Conservation (phyloP, 2,797 vertebrate species). For the Gymnoscopelus microlampas region DNA sequence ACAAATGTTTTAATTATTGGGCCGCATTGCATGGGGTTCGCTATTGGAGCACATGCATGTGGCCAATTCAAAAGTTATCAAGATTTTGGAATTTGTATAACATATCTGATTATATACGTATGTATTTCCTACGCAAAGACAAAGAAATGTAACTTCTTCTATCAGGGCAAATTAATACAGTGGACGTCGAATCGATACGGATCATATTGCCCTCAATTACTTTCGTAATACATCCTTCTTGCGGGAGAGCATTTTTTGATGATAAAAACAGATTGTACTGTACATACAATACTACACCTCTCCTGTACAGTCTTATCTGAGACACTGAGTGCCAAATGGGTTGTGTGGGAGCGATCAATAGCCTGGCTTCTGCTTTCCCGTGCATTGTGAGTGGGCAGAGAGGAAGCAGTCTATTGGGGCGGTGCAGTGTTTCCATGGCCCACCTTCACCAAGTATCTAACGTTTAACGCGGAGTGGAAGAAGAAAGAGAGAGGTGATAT, state of each 20-base stretch:
- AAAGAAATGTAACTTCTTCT: conserved; percentile 42
- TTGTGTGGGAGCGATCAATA: conserved; percentile 48
- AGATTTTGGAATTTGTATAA: conserved; percentile 14
- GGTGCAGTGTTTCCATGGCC: conserved; percentile 35
- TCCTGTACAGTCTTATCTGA: conserved; percentile 34
- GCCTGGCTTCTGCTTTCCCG: conserved; percentile 13
- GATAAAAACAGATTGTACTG: conserved; percentile 51
- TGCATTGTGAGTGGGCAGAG: conserved; percentile 7
- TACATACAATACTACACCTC: conserved; percentile 34
- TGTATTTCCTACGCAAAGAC: conserved; percentile 19
- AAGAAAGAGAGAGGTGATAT: conserved; percentile 50
- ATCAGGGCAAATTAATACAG: conserved; percentile 50
- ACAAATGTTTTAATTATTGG: not conserved
- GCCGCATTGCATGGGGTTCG: not conserved
- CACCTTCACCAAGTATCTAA: conserved; percentile 39
- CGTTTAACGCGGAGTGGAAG: conserved; percentile 16
- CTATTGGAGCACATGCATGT: not conserved
- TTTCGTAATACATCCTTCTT: conserved; percentile 57
- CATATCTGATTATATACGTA: conserved; percentile 9
- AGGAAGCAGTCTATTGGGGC: conserved; percentile 27
- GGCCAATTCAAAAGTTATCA: conserved; percentile 18
- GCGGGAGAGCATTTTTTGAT: conserved; percentile 59
- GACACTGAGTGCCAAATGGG: conserved; percentile 43
- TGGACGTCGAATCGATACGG: conserved; percentile 50
- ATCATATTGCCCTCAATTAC: conserved; percentile 66